Evolutionary conservation across 1,140 invertebrate species (phyloP).

Genomic region (Rhopalosiphum maidis): DNA sequence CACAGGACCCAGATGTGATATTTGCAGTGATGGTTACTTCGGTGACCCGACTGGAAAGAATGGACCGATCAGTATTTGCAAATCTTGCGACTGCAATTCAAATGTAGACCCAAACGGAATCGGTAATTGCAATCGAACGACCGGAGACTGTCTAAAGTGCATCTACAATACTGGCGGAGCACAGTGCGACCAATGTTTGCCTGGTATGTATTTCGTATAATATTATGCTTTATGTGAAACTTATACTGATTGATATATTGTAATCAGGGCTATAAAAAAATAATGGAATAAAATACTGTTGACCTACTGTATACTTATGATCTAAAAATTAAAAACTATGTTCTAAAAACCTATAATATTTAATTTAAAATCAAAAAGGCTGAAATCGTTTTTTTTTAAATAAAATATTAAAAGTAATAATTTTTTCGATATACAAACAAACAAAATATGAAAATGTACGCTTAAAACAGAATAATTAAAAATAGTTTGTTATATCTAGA

Average conservation of each 20-base stretch:
- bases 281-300: too few species aligned
- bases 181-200: conserved; percentile 88
- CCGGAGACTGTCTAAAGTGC: conserved; percentile 95
- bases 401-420: too few species aligned
- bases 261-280: too few species aligned
- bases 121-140: conserved; percentile 90
- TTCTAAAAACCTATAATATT: background rate
- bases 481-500: too few species aligned
- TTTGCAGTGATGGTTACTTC: conserved; percentile 93
- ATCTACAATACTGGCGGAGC: conserved; percentile 94
- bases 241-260: background rate
- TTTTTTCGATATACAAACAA: too few species aligned
- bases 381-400: too few species aligned
- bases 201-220: conserved; percentile 67
- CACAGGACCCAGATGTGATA: conserved; percentile 84
- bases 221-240: too few species aligned
- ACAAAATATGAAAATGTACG: too few species aligned
- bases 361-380: too few species aligned
- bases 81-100: conserved; percentile 89
- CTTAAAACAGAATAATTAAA: too few species aligned
- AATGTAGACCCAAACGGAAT: conserved; percentile 96
- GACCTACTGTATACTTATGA: background rate
- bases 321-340: background rate
- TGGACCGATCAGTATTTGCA: conserved; percentile 74
- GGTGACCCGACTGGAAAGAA: conserved; percentile 82